A percentile compares a stretch with the other conserved stretches of the same genome.
Evolutionary conservation across 2,113 vertebrate species (phyloP).

Genomic region (Climacteris rufus): DNA sequence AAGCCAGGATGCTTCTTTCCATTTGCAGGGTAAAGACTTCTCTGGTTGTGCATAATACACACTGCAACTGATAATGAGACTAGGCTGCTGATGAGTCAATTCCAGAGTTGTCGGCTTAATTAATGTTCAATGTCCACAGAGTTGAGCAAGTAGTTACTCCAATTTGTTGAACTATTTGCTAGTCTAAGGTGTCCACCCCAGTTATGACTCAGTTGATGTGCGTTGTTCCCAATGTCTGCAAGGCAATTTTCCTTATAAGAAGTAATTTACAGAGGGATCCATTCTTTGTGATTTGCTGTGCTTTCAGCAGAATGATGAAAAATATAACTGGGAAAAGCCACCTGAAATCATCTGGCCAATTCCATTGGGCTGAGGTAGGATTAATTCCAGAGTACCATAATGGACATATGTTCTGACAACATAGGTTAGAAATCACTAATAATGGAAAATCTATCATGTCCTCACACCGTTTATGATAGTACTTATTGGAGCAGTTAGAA

Average conservation of each 20-base stretch:
- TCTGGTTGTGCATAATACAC: not conserved
- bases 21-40: not conserved
- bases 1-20: not conserved
- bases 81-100: not conserved
- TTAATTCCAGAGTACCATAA: not conserved
- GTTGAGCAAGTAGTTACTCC: not conserved
- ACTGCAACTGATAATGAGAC: not conserved
- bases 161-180: not conserved
- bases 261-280: not conserved
- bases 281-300: not conserved
- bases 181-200: not conserved
- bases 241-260: not conserved
- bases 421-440: not conserved
- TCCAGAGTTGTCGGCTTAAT: not conserved
- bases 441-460: not conserved
- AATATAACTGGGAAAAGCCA: not conserved
- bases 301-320: not conserved
- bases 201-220: not conserved
- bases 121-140: not conserved
- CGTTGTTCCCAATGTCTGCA: not conserved
- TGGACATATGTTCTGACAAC: not conserved
- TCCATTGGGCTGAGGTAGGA: not conserved
- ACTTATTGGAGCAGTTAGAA: not conserved
- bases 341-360: not conserved
- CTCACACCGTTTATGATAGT: not conserved